Evolutionary conservation across 2,797 vertebrate species (phyloP).

Genomic region (Crocodylus rhombifer): DNA sequence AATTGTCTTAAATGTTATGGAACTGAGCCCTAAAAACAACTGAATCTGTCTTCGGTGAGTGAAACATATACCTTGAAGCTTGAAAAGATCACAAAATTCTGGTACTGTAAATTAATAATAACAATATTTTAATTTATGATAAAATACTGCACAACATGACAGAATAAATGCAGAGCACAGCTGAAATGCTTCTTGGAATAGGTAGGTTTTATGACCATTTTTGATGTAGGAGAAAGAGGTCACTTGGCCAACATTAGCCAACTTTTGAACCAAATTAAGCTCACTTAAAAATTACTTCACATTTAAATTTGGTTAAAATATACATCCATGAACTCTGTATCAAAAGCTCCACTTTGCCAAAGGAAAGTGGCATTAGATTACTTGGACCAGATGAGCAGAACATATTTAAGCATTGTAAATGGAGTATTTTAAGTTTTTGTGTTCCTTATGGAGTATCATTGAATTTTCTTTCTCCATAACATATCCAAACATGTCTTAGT

Average conservation of each 20-base stretch:
- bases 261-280: neutral
- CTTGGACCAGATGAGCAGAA: neutral
- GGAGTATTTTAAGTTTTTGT: neutral
- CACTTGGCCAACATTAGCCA: neutral
- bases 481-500: neutral
- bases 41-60: neutral
- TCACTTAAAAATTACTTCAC: neutral
- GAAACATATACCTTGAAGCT: neutral
- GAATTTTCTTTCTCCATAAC: neutral
- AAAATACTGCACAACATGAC: neutral
- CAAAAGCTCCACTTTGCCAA: neutral
- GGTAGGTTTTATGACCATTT: neutral
- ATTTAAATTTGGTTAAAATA: neutral
- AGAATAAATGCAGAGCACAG: neutral
- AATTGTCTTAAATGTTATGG: neutral
- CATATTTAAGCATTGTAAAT: neutral
- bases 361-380: neutral
- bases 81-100: neutral
- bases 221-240: neutral
- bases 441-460: neutral
- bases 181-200: neutral
- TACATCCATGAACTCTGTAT: neutral
- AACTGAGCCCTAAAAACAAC: neutral
- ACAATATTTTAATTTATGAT: neutral
- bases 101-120: neutral